Evolutionary conservation across 2,888 invertebrate species (phyloP).

Genomic region (Holacanthella duospinosa): DNA sequence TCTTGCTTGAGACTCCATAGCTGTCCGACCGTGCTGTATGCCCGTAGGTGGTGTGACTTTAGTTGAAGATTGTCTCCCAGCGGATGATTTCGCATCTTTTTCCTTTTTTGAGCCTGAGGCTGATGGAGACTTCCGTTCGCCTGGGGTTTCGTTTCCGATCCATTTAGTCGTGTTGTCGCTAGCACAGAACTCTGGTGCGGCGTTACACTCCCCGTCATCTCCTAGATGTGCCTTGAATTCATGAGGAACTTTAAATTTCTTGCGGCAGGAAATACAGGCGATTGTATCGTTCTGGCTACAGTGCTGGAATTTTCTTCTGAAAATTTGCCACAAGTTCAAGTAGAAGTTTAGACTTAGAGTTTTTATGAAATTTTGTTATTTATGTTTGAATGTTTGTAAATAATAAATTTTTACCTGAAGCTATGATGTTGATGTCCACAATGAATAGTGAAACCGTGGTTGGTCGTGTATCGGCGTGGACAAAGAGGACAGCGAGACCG

Average conservation of each 20-base stretch:
- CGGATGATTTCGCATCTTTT: background rate
- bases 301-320: constrained; percentile 24
- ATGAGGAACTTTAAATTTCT: constrained; percentile 19
- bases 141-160: constrained; percentile 2
- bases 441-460: constrained; percentile 31
- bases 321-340: too few species aligned
- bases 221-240: constrained; percentile 28
- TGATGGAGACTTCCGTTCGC: constrained; percentile 10
- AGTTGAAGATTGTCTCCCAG: background rate
- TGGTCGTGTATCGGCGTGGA: constrained; percentile 26
- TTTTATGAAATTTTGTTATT: background rate
- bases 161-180: background rate
- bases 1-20: constrained; percentile 15
- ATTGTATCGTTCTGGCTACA: constrained; percentile 25
- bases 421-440: constrained; percentile 31
- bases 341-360: background rate
- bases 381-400: background rate
- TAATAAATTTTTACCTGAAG: background rate
- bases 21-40: background rate
- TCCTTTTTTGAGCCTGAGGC: constrained; percentile 10
- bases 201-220: constrained; percentile 9
- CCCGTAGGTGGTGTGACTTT: constrained; percentile 6
- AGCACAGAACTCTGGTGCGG: background rate
- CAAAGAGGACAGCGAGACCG: constrained; percentile 31
- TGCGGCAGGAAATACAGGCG: constrained; percentile 26